These are phyloP conservation scores for Idaea biselata DNA, from an alignment of 2,888 invertebrate genomes.

Conservation along the genomic window DNA sequence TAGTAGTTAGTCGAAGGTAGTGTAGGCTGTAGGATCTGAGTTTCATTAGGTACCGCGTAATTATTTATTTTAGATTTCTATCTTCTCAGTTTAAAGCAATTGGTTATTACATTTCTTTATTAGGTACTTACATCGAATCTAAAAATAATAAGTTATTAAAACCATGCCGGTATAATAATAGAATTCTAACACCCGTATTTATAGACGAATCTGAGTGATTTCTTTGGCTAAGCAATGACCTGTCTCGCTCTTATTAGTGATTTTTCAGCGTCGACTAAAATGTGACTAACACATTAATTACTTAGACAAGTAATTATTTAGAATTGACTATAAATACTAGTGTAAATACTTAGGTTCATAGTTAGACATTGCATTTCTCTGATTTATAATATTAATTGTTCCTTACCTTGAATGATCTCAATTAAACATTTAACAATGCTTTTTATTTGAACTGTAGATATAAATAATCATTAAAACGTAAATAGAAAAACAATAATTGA, in stretches of 20 bases:
- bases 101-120: background rate
- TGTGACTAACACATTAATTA: too few species aligned
- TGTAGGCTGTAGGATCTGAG: slow-evolving; percentile 7
- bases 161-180: background rate
- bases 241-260: too few species aligned
- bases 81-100: background rate
- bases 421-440: slow-evolving; percentile 13
- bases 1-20: slow-evolving; percentile 2
- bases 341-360: background rate
- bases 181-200: too few species aligned
- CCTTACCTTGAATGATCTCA: slow-evolving; percentile 10
- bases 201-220: too few species aligned
- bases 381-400: background rate
- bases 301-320: too few species aligned
- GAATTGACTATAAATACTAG: too few species aligned
- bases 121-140: background rate
- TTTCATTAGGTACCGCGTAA: slow-evolving; percentile 8
- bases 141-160: background rate
- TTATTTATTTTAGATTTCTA: slow-evolving; percentile 10
- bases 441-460: slow-evolving; percentile 4
- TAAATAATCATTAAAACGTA: background rate
- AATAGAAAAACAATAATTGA: background rate
- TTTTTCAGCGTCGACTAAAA: too few species aligned
- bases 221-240: too few species aligned
- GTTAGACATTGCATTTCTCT: background rate